Evolutionary conservation across 2,797 vertebrate species (phyloP), one percentile per base, ranked within the genome.

Genomic region (Chiroxiphia lanceolata): DNA sequence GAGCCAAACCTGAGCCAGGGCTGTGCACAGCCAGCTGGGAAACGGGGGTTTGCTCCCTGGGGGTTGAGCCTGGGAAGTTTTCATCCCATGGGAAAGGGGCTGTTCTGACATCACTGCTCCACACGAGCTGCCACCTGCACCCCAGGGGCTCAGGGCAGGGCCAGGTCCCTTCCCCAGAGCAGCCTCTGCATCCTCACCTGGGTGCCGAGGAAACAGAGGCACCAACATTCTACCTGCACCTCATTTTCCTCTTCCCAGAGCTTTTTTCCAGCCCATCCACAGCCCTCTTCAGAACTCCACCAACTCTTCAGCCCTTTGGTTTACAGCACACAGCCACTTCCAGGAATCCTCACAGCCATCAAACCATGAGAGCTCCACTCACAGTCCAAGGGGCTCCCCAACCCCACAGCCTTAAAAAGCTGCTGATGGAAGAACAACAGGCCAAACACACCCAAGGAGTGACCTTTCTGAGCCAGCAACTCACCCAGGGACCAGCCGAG

Each of bases 1-100:
- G 59, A 19, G 59, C 38, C 3, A 3, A 33, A 19, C 22, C 4
- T 5, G 3, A 3, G 19, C 5, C 1, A 0, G 38, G 47, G 60
- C 50, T 4, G 3, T 3, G 27, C 29, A 1, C 29, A 15, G 45
- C 51, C 63, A 27, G 38, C 22, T 3, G 1, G n/a, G 21, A 69
- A 44, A 31, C 5, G 36, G 26, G 45, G 15, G 0, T 60, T 10
- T 25, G 15, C 53, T 42, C 34, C 8, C 5, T 2, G 1, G 12
- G 45, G 26, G 21, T 45, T 17, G 1, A 81, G 27, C 34, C 26
- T 26, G 61, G 13, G 14, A 20, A 54, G 3, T n/a, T 65, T 19
- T 9, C 4, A 34, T 6, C 50, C 64, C n/a, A 1, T 1, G 18
- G 31, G 78, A 20, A 83, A 60, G 16, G 44, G 40, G 64, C 72